Evolutionary conservation across 2,113 vertebrate species (phyloP), one percentile per base, ranked within the genome.

Genomic region (Desmodus rotundus): DNA sequence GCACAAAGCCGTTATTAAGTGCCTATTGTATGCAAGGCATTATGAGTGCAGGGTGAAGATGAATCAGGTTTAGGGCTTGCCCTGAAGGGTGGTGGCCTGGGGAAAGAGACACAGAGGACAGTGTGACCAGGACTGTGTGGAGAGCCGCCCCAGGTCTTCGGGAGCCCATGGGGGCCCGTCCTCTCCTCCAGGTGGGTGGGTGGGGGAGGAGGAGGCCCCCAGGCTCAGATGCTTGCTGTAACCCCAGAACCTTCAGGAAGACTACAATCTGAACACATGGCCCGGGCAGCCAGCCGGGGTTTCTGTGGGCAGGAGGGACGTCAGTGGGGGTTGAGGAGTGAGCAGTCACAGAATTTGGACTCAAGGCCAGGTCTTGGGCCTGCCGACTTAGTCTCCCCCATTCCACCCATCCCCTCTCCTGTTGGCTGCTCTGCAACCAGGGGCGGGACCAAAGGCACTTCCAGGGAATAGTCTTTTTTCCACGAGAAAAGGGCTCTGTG

Each of bases 311-410:
- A n/a, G 88, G 56, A 28, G 31, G 36, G 68, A 26, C 0, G 0
- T 36, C n/a, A 1, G 4, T 22, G 74, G 58, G 41, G 43, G 47
- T 41, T 5, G 56, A 52, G 50, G 43, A 13, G 10, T 3, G 5
- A n/a, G 56, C 70, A 17, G 28, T 4, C 15, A 22, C 45, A 20
- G 36, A 52, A 14, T 20, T 41, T 33, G 31, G 63, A 45, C 31
- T 76, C 14, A 0, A 89, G 58, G 58, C 61, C 31, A 54, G 58
- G n/a, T 38, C 65, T 41, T 19, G 11, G 16, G 5, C 1, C 3
- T 4, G 22, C 2, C 11, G 80, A 63, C 63, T 54, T 1, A 0
- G 24, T 24, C 0, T 0, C 33, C 36, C 54, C 58, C 26, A 16
- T n/a, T 22, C 74, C 70, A 20, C 50, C 83, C 50, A 11, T 31